Base-by-base conservation (phyloP, 2,888 invertebrate genomes). In the Campoplex capitator region DNA sequence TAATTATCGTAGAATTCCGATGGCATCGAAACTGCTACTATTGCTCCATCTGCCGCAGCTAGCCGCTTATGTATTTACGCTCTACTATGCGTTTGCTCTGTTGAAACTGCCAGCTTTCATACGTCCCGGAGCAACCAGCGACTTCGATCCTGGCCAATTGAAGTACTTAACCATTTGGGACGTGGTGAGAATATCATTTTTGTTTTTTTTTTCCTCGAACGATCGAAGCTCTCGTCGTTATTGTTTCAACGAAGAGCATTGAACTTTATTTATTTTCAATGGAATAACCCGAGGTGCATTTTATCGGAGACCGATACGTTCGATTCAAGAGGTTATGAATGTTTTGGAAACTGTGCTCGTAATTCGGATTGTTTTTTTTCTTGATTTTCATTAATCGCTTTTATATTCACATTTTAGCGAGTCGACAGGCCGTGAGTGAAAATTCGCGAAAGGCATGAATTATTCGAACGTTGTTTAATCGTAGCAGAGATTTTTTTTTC, bases 121-220 rank as follows among this genome's bases (percentile, higher is more conserved):
- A 11, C 77, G 45, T 62, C 90, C 88, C 58, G 80, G 73, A 11
- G 80, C 62, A 67, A 82, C 54, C 32, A 28, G 79, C 35, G 76
- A 92, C 0, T 94, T 91, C 68, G 90, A 94, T 77, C 92, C 93
- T 18, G 94, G 94, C n/a, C 92, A 92, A 85, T 28, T 92, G 0
- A 94, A 91, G 75, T 94, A 89, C 80, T 86, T 94, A 48, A 94
- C 94, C 3, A 83, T 93, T 3, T 94, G 94, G 94, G 85, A 93
- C 77, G 83, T 94, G 92, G 94, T 94, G 88, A 91, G 94, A 68
- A 78, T 45, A 65, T 23, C 23, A 23, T 23, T 23, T 38, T 4
- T 4, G 6, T 38, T 77, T 38, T 75, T 71, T 75, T 83, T 78
- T 56, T 67, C 42, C 54, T 48, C 56, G n/a, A 71, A 38, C 35